Conservation (phyloP, 2,797 vertebrate genomes). For the Rhinichthys osculus region DNA sequence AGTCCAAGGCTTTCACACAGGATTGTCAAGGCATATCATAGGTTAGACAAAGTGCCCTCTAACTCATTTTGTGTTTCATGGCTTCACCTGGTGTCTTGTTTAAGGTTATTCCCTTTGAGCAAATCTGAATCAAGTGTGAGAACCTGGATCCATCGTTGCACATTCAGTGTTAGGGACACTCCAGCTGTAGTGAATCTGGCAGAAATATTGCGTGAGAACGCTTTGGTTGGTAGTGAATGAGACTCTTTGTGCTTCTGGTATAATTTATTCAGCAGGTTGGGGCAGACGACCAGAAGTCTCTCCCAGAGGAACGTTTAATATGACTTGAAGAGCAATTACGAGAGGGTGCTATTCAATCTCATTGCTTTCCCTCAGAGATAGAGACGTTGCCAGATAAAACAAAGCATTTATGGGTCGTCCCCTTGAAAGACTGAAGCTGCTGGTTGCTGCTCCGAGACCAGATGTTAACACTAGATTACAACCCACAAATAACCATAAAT, state of each 20-base stretch:
- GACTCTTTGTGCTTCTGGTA: not conserved
- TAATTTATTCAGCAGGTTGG: not conserved
- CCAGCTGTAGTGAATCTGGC: not conserved
- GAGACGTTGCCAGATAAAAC: not conserved
- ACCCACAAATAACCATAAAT: not conserved
- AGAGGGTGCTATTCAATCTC: not conserved
- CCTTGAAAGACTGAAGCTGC: not conserved
- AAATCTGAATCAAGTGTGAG: not conserved
- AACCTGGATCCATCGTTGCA: not conserved
- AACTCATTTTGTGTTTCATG: slow-evolving; percentile 6
- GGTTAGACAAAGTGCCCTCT: not conserved
- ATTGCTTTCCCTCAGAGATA: slow-evolving; percentile 4
- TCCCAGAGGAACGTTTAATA: slow-evolving; percentile 5
- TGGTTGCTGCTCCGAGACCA: no score
- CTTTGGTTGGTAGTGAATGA: not conserved
- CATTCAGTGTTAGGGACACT: slow-evolving; percentile 6
- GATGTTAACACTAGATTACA: not conserved
- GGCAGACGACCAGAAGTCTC: not conserved
- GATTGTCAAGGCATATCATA: not conserved
- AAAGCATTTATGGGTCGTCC: not conserved
- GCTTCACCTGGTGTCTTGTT: not conserved
- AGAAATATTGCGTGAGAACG: not conserved
- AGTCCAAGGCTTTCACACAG: not conserved
- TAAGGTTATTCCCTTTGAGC: not conserved
- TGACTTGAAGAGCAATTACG: not conserved